Percentiles rank a stretch among this genome's conserved stretches.
Evolutionary conservation across 2,113 vertebrate species (phyloP).

Genomic region (Candoia aspera): DNA sequence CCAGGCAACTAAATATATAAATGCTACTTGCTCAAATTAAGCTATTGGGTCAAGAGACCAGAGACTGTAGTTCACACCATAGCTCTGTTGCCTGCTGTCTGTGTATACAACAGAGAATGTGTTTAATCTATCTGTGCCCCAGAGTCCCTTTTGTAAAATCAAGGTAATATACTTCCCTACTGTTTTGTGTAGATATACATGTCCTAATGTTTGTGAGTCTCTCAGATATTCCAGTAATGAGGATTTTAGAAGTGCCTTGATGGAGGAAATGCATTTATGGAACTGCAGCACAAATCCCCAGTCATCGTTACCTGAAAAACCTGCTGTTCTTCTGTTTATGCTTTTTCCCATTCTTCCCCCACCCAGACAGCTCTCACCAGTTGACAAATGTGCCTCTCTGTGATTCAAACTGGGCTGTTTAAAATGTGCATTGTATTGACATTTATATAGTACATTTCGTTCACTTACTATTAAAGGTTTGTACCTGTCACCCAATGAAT

Average conservation of each 20-base stretch:
- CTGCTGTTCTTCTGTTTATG: slow-evolving; percentile 71
- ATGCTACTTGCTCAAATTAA: neutral
- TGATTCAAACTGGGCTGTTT: slow-evolving; percentile 68
- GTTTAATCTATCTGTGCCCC: neutral
- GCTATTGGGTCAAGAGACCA: neutral
- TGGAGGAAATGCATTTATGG: slow-evolving; percentile 45
- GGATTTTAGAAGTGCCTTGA: slow-evolving; percentile 12
- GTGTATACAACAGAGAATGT: neutral
- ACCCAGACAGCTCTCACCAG: neutral
- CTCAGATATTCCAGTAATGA: slow-evolving; percentile 30
- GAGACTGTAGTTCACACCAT: neutral
- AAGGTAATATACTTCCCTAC: slow-evolving; percentile 10
- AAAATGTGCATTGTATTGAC: slow-evolving; percentile 70
- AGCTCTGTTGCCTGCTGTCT: neutral
- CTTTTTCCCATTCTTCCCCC: slow-evolving; percentile 32
- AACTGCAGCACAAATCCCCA: slow-evolving; percentile 60
- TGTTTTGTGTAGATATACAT: slow-evolving; percentile 30
- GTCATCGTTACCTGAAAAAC: slow-evolving; percentile 68
- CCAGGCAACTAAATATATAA: neutral
- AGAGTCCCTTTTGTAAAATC: neutral
- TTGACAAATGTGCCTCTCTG: slow-evolving; percentile 58
- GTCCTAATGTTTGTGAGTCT: slow-evolving; percentile 21
- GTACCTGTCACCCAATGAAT: slow-evolving; percentile 73
- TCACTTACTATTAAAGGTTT: slow-evolving; percentile 73
- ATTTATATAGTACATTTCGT: slow-evolving; percentile 74